Conservation (phyloP, 1,140 invertebrate species). For the Platyscapa corneri region DNA sequence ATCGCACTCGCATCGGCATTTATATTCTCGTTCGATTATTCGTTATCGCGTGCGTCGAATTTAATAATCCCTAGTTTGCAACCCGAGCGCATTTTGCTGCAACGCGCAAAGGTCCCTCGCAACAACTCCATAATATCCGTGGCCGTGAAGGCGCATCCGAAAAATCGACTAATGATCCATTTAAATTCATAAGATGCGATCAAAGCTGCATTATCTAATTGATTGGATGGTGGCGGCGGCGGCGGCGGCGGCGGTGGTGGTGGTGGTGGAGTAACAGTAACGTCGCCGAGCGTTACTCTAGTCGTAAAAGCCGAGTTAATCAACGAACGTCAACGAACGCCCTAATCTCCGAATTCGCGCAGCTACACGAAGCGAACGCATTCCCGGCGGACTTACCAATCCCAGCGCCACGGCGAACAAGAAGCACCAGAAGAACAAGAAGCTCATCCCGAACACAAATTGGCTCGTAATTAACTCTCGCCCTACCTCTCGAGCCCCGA, state of each 20-base stretch:
- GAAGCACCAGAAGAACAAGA: conserved; percentile 3
- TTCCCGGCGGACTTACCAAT: neutral
- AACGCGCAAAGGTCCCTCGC: neutral
- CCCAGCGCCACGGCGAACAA: neutral
- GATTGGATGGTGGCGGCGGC: neutral
- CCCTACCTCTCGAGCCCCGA: neutral
- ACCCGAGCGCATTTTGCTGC: neutral
- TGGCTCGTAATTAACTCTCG: conserved; percentile 14
- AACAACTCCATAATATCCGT: neutral
- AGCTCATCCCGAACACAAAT: conserved; percentile 28
- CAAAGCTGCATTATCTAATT: neutral
- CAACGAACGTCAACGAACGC: neutral
- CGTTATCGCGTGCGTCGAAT: neutral
- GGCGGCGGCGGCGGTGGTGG: no score
- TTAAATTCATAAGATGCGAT: neutral
- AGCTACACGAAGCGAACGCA: neutral
- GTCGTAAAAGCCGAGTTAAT: neutral
- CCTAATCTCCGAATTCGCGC: neutral
- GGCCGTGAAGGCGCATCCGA: neutral
- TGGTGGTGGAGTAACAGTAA: neutral
- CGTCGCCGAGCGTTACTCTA: neutral
- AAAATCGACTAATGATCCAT: neutral
- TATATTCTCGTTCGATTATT: neutral
- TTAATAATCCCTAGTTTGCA: neutral
- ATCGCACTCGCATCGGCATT: neutral